These are phyloP conservation scores for Amphipyra tragopoginis DNA, from an alignment of 2,888 invertebrate genomes.

Conservation along the genomic window DNA sequence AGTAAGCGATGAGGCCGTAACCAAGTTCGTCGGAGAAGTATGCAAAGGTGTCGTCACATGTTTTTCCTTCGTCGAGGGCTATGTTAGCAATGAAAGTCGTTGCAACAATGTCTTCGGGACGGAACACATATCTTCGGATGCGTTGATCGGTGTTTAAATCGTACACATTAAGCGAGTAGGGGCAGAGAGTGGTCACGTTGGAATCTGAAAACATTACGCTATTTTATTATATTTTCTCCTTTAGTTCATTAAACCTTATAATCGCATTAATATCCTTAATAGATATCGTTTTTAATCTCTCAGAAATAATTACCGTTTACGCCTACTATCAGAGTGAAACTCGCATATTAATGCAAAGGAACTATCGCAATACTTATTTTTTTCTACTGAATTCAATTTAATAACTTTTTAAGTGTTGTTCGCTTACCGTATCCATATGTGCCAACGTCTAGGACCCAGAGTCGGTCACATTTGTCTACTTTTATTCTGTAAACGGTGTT, in stretches of 20 bases:
- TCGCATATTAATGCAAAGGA: conserved; percentile 2
- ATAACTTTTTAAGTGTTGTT: neutral
- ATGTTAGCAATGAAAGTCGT: conserved; percentile 96
- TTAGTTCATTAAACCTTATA: conserved; percentile 7
- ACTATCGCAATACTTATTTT: neutral
- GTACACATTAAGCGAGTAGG: conserved; percentile 94
- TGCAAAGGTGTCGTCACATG: conserved; percentile 94
- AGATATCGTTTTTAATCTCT: conserved; percentile 9
- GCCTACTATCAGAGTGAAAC: conserved; percentile 30
- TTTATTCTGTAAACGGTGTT: conserved; percentile 95
- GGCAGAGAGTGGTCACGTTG: conserved; percentile 93
- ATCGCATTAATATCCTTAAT: conserved; percentile 1
- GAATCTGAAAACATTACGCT: conserved; percentile 72
- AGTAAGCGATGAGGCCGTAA: conserved; percentile 94
- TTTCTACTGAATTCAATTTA: neutral
- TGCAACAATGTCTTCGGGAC: conserved; percentile 93
- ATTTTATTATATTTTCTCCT: neutral
- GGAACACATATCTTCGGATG: conserved; percentile 92
- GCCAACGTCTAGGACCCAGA: conserved; percentile 96
- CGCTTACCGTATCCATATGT: conserved; percentile 93
- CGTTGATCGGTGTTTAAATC: conserved; percentile 93
- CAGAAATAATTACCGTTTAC: conserved; percentile 19
- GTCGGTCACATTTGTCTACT: conserved; percentile 93
- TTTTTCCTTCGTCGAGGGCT: conserved; percentile 93
- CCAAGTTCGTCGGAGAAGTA: conserved; percentile 96